Evolutionary conservation across 2,113 vertebrate genomes (phyloP).

Genomic region (Telmatochromis sp.): DNA sequence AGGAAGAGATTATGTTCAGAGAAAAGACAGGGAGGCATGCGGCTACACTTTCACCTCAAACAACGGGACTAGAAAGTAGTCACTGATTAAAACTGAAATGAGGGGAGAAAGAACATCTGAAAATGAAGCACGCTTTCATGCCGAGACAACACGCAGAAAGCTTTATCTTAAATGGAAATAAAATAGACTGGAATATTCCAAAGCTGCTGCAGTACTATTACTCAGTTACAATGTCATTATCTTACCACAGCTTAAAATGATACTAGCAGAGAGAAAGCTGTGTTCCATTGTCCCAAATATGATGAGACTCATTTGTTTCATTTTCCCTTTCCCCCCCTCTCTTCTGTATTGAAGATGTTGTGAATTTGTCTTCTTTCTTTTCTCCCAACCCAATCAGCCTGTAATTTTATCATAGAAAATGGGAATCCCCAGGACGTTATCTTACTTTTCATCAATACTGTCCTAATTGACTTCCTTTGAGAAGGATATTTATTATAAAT

Average conservation of each 20-base stretch:
- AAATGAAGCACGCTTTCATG: constrained; percentile 37
- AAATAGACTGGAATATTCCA: constrained; percentile 26
- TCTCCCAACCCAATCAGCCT: constrained; percentile 3
- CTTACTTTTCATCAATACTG: constrained; percentile 4
- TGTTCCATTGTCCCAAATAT: constrained; percentile 1
- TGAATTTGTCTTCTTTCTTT: background rate
- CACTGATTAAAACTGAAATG: constrained; percentile 60
- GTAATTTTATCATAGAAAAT: constrained; percentile 29
- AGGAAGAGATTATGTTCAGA: constrained; percentile 70
- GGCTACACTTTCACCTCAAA: constrained; percentile 62
- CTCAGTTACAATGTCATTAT: constrained; percentile 40
- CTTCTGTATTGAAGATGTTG: background rate
- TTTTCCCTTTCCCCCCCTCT: background rate
- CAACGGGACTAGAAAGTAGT: constrained; percentile 49
- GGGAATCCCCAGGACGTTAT: background rate
- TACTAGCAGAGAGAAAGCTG: background rate
- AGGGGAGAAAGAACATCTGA: constrained; percentile 30
- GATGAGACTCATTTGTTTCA: constrained; percentile 40
- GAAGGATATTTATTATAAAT: constrained; percentile 5
- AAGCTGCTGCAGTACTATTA: constrained; percentile 8
- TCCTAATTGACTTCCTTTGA: constrained; percentile 1
- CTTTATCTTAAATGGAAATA: constrained; percentile 51
- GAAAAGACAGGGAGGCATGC: constrained; percentile 62
- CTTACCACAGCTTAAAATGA: constrained; percentile 26
- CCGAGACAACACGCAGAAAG: constrained; percentile 41